A percentile compares a stretch with the other conserved stretches of the same genome.
phyloP scores from a whole-genome alignment of 2,888 invertebrate genomes.

The Lepidochitona cinerea region DNA sequence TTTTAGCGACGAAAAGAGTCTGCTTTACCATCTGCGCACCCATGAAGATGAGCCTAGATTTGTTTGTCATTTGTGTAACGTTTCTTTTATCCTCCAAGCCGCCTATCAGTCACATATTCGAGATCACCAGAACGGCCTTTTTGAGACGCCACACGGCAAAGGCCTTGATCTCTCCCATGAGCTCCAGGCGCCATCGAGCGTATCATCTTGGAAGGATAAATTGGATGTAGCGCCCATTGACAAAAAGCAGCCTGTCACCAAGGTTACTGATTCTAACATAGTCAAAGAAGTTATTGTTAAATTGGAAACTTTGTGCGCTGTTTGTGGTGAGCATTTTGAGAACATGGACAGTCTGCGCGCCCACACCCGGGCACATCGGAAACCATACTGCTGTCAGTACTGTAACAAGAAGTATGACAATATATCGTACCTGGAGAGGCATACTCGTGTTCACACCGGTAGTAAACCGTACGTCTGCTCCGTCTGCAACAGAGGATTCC shows the following conservation, averaged over 20 bases:
- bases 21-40: background rate
- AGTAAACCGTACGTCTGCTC: background rate
- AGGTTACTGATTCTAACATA: background rate
- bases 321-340: background rate
- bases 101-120: background rate
- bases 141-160: background rate
- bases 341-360: background rate
- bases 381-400: constrained; percentile 1
- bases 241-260: background rate
- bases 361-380: background rate
- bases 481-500: background rate
- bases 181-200: background rate
- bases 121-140: background rate
- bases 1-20: background rate
- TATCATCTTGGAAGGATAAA: background rate
- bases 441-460: background rate
- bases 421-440: background rate
- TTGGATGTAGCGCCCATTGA: background rate
- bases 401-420: background rate
- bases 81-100: background rate
- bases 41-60: background rate
- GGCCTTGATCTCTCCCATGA: background rate
- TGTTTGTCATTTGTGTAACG: background rate
- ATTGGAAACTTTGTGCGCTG: background rate
- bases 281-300: background rate